Base-by-base conservation (phyloP, 64 coral and sea anemone species). In the Acropora yongei region DNA sequence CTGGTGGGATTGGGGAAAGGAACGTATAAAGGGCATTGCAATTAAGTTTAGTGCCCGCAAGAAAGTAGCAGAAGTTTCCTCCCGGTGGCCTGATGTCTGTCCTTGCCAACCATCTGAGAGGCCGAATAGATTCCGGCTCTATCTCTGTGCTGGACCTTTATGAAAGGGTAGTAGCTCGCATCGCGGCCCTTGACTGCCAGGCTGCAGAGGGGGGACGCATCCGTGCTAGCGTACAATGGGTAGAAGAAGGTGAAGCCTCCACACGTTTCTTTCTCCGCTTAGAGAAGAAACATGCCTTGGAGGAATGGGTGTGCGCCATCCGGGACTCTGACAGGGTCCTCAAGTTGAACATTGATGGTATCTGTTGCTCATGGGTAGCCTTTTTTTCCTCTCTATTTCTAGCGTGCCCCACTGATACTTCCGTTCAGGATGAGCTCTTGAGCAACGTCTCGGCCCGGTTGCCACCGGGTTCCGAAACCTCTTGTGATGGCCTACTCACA, bases 1-100 rank as follows among this genome's bases (percentile, higher is more conserved):
- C 0, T 93, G 91, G 84, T 93, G 91, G 91, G 91, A 93, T 6
- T 39, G 16, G 0, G 85, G 91, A 0, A 93, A 93, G 48, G 11
- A 20, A 9, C 53, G 41, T 0, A 16, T 92, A 8, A 92, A 92
- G 50, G 0, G 57, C 1, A 51, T 93, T 3, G 47, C 75, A 0
- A 44, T 87, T 1, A 53, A 43, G 0, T 86, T 49, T 44, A 87
- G 82, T 17, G 48, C 47, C 41, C 0, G 4, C 3, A 19, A 66
- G 47, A 8, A 13, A 3, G 4, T 13, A 12, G 44, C 6, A 3
- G 2, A 42, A 20, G 45, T 0, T 47, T 9, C 8, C 1, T 0
- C 6, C 16, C 8, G 44, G 4, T 43, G 49, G 1, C 30, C 75
- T 78, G 5, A 0, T 49, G 1, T 44, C 44, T 11, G 44, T 2